Base-by-base conservation (phyloP, 1,140 invertebrate species). In the Sycobia sp. region DNA sequence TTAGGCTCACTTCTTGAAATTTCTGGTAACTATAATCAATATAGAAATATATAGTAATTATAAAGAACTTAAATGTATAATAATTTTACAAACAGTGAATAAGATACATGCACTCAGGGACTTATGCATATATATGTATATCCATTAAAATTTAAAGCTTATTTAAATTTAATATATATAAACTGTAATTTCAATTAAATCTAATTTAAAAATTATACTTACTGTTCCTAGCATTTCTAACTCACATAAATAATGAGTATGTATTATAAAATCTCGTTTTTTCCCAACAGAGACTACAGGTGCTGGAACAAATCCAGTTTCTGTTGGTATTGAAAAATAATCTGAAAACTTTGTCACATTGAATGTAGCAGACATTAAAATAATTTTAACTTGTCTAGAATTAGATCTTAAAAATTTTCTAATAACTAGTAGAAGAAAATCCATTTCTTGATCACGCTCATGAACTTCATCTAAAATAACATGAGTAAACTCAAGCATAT, bases 381-480 rank as follows among this genome's bases (percentile, higher is more conserved):
- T 86, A 3, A 96, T 84, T 78, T 91, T 94, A 0, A 92, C 89
- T 47, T 82, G 79, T 2, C 83, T 79, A 0, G 89, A 90, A 68
- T 90, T 90, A 0, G 86, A 88, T 39, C 85, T 84, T n/a, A 96
- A 73, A 14, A 96, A 78, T 53, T 91, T 92, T 59, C 90, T 88
- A 1, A 99, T 84, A 13, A 98, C 82, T 16, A 97, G 84, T 8
- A 99, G 74, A 4, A 98, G 80, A 75, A 99, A 97, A 86, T 90
- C 96, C 84, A 95, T 94, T 59, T 99, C 94, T 75, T 93, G 88
- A 73, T 96, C 92, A 20, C 97, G 84, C 82, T 99, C 97, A 76
- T 99, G 97, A 18, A 99, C 90, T 79, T 97, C 93, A 80, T 96
- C 96, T 8, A 99, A 81, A 71, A 99, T 90, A 46, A 99, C 87